phyloP scores from a whole-genome alignment of 2,888 invertebrate species.

The Masnerella sp. region DNA sequence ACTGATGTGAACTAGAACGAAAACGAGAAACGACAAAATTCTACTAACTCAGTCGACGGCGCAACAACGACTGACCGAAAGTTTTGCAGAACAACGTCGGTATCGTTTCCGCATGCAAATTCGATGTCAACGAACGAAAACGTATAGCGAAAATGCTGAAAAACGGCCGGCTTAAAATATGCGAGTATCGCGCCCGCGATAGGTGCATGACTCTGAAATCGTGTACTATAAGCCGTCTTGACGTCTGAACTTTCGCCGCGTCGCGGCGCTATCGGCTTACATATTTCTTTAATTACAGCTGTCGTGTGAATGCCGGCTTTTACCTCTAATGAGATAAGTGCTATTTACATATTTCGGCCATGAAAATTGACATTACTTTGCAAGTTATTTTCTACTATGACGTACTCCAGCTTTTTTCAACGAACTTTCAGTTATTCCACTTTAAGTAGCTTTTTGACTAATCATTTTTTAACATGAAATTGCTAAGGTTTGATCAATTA shows the following conservation, averaged over 20 bases:
- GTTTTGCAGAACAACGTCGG: constrained; percentile 68
- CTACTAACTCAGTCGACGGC: constrained; percentile 23
- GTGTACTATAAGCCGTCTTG: constrained; percentile 65
- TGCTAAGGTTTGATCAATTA: too few relatives aligned
- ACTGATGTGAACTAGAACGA: constrained; percentile 23
- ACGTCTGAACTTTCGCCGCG: constrained; percentile 66
- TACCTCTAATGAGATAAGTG: constrained; percentile 41
- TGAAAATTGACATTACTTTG: constrained; percentile 46
- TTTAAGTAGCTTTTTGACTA: too few relatives aligned
- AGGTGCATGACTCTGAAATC: constrained; percentile 69
- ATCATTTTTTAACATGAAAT: too few relatives aligned
- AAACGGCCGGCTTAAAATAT: constrained; percentile 77
- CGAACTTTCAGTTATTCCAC: too few relatives aligned
- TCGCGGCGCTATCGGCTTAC: constrained; percentile 47
- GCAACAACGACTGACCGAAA: constrained; percentile 61
- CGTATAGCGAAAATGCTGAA: constrained; percentile 76
- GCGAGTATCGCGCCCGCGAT: constrained; percentile 75
- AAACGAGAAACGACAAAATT: constrained; percentile 48
- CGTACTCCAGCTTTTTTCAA: too few relatives aligned
- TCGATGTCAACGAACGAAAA: constrained; percentile 69
- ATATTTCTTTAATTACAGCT: constrained; percentile 58
- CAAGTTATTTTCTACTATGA: constrained; percentile 29
- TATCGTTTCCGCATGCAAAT: constrained; percentile 75
- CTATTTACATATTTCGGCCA: constrained; percentile 45
- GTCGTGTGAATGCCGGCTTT: constrained; percentile 44